Evolutionary conservation across 2,113 vertebrate species (phyloP), one percentile per base, ranked within the genome.

Genomic region (Myiozetetes cayanensis): DNA sequence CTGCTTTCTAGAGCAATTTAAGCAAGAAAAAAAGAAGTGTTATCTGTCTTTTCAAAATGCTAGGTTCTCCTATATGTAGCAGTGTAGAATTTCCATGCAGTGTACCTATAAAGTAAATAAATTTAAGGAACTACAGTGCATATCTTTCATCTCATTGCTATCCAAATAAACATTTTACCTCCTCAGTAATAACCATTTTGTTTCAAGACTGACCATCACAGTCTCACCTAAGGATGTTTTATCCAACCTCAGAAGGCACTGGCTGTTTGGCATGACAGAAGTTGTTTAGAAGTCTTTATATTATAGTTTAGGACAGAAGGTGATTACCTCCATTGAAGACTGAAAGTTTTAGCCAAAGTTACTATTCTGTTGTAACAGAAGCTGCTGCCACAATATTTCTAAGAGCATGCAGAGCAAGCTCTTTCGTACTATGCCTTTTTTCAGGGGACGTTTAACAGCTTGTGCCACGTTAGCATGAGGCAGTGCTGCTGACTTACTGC

Each of bases 401-500:
- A 55, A 90, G 49, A 43, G 12, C 13, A 12, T 27, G 33, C 53
- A 43, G 27, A 37, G 23, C 37, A 33, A 72, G 41, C 7, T 72
- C 16, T 76, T 71, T 28, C 9, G 0, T 61, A 7, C 5, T 14
- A 0, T 17, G 5, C 23, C 17, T 78, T 35, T 46, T 56, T 61
- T 58, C 50, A 33, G 46, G 33, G 24, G 24, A 41, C 16, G 27
- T 62, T 37, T 37, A 90, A 17, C 43, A 65, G 12, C 23, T 12
- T 4, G 20, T 43, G 16, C 28, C 11, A 0, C 0, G 0, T 52
- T 52, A 62, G 31, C 35, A 24, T 9, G 43, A 61, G 56, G 61
- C 73, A 52, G 24, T 14, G 70, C 59, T 59, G 25, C 71, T 58
- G 77, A 25, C 21, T 79, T 65, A 5, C 10, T 49, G 71, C 23